Evolutionary conservation across 1,140 invertebrate genomes (phyloP).

Genomic region (Phenacoccus solenopsis): DNA sequence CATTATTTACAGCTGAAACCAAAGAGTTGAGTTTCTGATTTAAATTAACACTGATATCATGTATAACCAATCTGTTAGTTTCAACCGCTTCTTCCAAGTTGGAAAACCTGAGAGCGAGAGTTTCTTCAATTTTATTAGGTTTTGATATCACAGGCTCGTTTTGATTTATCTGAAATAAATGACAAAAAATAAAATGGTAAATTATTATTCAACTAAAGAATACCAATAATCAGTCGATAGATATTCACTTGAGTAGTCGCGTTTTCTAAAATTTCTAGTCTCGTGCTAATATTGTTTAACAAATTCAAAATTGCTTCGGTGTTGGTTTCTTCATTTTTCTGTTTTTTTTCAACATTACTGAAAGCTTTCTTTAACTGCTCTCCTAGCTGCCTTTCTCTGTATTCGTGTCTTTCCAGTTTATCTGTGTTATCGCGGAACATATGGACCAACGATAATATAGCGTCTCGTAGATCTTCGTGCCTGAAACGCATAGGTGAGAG

Average conservation of each 20-base stretch:
- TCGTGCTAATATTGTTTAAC: not conserved
- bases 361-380: slow-evolving; percentile 64
- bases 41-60: not conserved
- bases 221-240: no score
- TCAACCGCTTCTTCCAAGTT: not conserved
- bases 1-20: not conserved
- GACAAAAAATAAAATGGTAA: not conserved
- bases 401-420: slow-evolving; percentile 73
- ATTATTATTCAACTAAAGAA: no score
- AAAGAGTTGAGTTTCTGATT: not conserved
- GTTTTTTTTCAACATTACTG: slow-evolving; percentile 52
- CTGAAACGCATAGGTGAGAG: slow-evolving; percentile 34
- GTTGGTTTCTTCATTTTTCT: slow-evolving; percentile 38
- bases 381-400: slow-evolving; percentile 59
- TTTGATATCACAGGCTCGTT: not conserved
- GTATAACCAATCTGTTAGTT: not conserved
- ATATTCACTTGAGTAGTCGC: not conserved
- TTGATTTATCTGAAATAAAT: not conserved
- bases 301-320: slow-evolving; percentile 53
- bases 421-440: slow-evolving; percentile 63
- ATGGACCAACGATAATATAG: slow-evolving; percentile 65
- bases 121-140: not conserved
- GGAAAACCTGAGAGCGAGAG: not conserved
- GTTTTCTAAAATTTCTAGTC: slow-evolving; percentile 44
- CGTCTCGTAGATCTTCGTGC: slow-evolving; percentile 66